Evolutionary conservation across 2,113 vertebrate genomes (phyloP).

Genomic region (Lophura nycthemera): DNA sequence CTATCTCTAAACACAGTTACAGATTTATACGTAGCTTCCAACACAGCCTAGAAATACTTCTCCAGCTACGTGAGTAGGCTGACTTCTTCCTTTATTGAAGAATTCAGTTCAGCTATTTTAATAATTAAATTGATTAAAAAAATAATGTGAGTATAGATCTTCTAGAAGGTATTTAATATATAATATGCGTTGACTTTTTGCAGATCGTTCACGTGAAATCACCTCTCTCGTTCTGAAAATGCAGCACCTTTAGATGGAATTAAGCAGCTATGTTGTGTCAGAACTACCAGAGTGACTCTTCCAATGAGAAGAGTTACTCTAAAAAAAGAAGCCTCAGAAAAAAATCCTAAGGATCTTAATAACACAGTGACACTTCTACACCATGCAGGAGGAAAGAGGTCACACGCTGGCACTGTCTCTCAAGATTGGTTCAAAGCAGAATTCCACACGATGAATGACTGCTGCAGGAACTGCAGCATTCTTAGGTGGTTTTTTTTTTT

Average conservation of each 20-base stretch:
- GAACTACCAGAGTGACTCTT: not conserved
- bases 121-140: not conserved
- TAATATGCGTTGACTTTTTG: not conserved
- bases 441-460: not conserved
- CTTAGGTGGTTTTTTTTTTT: not conserved
- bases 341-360: not conserved
- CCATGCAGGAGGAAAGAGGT: not conserved
- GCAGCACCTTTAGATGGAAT: not conserved
- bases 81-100: not conserved
- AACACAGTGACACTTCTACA: not conserved
- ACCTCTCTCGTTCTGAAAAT: not conserved
- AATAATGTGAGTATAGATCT: not conserved
- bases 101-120: not conserved
- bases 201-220: not conserved
- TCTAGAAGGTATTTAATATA: not conserved
- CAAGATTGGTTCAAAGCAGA: not conserved
- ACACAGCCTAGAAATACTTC: not conserved
- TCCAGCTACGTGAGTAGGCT: not conserved
- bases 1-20: not conserved
- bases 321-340: not conserved
- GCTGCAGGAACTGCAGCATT: not conserved
- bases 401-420: not conserved
- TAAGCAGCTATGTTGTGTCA: not conserved
- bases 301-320: not conserved
- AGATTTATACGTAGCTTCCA: not conserved